phyloP scores from a whole-genome alignment of 2,113 vertebrate genomes.

The Gobiocypris rarus region DNA sequence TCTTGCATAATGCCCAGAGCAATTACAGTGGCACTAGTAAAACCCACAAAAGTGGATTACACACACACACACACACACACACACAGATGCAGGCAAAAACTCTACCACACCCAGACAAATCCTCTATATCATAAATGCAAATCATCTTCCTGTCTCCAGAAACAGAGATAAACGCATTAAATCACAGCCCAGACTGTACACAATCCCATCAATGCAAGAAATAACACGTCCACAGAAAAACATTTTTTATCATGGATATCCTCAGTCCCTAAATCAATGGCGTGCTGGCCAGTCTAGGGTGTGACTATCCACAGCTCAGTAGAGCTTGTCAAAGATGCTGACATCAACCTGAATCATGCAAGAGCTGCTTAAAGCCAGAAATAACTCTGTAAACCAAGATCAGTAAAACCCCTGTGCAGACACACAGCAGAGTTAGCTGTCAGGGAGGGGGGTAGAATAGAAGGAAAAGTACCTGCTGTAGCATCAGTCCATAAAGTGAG shows the following conservation, averaged over 20 bases:
- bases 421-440: background rate
- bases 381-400: conserved; percentile 18
- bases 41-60: background rate
- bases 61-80: conserved; percentile 44
- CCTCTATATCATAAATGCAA: conserved; percentile 30
- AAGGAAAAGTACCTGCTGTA: background rate
- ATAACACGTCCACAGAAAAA: background rate
- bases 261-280: background rate
- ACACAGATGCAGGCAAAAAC: background rate
- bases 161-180: conserved; percentile 32
- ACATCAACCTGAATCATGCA: conserved; percentile 32
- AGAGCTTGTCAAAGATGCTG: conserved; percentile 12
- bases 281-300: background rate
- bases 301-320: conserved; percentile 21
- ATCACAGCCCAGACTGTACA: conserved; percentile 29
- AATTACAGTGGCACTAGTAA: conserved; percentile 1
- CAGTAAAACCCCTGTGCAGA: background rate
- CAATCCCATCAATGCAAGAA: background rate
- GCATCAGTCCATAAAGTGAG: background rate
- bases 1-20: background rate
- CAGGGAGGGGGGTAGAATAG: background rate
- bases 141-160: conserved; percentile 6
- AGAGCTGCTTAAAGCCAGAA: conserved; percentile 23
- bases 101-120: conserved; percentile 41
- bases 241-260: background rate